These are phyloP conservation scores for Clistopyga incitator DNA, from an alignment of 2,888 invertebrate species.

Conservation along the genomic window DNA sequence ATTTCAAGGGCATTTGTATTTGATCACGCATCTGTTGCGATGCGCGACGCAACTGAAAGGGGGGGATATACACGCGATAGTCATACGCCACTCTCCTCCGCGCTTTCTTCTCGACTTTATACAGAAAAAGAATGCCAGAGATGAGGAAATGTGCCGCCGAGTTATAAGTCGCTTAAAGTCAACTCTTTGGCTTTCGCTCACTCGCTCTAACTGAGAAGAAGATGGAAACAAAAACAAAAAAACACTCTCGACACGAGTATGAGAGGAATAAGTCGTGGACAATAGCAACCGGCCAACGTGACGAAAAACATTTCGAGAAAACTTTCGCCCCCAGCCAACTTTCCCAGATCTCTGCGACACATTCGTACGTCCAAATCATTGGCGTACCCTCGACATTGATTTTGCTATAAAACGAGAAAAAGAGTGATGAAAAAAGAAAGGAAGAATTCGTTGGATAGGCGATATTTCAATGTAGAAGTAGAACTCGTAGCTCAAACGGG, in stretches of 20 bases:
- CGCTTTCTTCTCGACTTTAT: not conserved
- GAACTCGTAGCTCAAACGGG: too few relatives aligned
- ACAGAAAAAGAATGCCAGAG: slow-evolving; percentile 36
- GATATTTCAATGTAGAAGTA: too few relatives aligned
- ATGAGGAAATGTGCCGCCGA: slow-evolving; percentile 7
- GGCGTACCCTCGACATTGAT: not conserved
- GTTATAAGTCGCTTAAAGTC: slow-evolving; percentile 57
- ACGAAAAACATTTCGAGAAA: slow-evolving; percentile 37
- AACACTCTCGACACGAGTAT: slow-evolving; percentile 4
- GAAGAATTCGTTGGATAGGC: too few relatives aligned
- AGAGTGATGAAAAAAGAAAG: not conserved
- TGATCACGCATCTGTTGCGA: too few relatives aligned
- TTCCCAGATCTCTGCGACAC: not conserved
- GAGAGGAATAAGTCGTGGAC: slow-evolving; percentile 15
- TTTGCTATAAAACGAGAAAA: not conserved
- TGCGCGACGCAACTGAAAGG: too few relatives aligned
- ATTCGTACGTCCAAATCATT: slow-evolving; percentile 47
- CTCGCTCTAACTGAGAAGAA: slow-evolving; percentile 28
- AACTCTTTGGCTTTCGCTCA: slow-evolving; percentile 44
- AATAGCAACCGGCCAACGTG: slow-evolving; percentile 16
- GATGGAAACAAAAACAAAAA: too few relatives aligned
- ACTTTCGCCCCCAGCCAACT: slow-evolving; percentile 15
- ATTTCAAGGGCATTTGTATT: too few relatives aligned
- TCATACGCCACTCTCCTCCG: not conserved
- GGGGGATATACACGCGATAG: too few relatives aligned